Base-by-base conservation (phyloP, 2,888 invertebrate genomes). In the Kuschelorhynchus macadamiae region DNA sequence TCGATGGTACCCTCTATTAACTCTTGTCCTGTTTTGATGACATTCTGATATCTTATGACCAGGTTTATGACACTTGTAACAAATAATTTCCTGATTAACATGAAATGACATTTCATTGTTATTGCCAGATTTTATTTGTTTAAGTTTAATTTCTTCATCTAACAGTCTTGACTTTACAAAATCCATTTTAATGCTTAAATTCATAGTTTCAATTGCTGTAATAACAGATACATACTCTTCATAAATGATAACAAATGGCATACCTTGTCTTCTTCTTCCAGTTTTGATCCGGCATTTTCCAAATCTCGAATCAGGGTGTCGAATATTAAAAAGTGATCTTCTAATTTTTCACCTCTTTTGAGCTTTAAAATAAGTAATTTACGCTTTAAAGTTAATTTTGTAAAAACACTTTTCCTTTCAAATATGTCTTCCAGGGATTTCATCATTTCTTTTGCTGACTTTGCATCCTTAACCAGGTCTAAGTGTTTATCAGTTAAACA, bases 271-370 rank as follows among this genome's bases (percentile, higher is more conserved):
- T 61, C 50, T 68, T 77, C 76, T 30, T 76, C 73, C 20, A 75
- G 44, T 50, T 74, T 75, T 0, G 68, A 60, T 30, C 74, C 74
- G 8, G 32, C 39, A 50, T 44, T 50, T 63, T 75, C 71, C 20
- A 77, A 44, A 52, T 75, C 75, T 60, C 74, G 63, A 16, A 74
- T 68, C 8, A 74, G 21, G 33, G 65, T 72, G 33, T 77, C 75
- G 53, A 76, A 77, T 16, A 72, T 71, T 11, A 69, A 33, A 55
- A 76, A 75, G 61, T 74, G 71, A 50, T 76, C 73, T 59, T 77
- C 72, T 16, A 75, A 49, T 16, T 68, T 70, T 30, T 70, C 67
- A 18, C 67, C 52, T 55, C 42, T 63, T 33, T 66, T 69, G 7
- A 49, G 44, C 68, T 74, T 76, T 33, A 76, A 47, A n/a, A 70